Base-by-base conservation (phyloP, 2,888 invertebrate genomes). In the Pseudococcus longispinus region DNA sequence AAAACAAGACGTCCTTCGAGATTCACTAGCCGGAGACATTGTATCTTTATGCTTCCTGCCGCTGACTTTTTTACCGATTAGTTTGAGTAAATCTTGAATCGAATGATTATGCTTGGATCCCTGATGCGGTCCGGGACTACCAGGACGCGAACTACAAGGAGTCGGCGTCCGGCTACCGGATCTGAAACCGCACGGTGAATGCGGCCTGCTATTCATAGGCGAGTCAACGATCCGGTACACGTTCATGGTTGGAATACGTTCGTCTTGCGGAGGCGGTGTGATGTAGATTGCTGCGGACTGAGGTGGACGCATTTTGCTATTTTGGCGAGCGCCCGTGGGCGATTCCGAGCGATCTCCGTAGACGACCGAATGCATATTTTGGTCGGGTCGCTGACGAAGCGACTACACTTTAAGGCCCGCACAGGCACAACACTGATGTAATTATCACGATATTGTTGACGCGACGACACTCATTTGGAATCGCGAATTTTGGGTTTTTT, bases 1-100 rank as follows among this genome's bases (percentile, higher is more conserved):
- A 89, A 92, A 88, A 93, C 93, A 88, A 94, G 94, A 89, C 90
- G 91, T 89, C 91, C 92, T 89, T 20, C 88, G 83, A 4, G 87
- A 74, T 87, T 88, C 88, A n/a, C 84, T 44, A n/a, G 87, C 51
- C 1, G 83, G 83, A 4, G 82, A 83, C 83, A 60, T 60, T 18
- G 51, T 74, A 11, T 87, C 87, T 29, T 83, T 83, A 87, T 88
- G 83, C 88, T 87, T 87, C 23, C 85, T 51, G 82, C 88, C 88
- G 88, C 88, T 77, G 74, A 88, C 84, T 18, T 85, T 85, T 37
- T 84, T 84, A 11, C 84, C 87, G 80, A 88, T 87, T 15, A 83
- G n/a, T 74, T 84, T 87, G 74, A 87, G 74, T 46, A 88, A 86
- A 42, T 88, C 87, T 86, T 87, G 86, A 60, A 82, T 87, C 85